Conservation (phyloP, 2,113 vertebrate genomes). For the Anarrhichthys ocellatus region DNA sequence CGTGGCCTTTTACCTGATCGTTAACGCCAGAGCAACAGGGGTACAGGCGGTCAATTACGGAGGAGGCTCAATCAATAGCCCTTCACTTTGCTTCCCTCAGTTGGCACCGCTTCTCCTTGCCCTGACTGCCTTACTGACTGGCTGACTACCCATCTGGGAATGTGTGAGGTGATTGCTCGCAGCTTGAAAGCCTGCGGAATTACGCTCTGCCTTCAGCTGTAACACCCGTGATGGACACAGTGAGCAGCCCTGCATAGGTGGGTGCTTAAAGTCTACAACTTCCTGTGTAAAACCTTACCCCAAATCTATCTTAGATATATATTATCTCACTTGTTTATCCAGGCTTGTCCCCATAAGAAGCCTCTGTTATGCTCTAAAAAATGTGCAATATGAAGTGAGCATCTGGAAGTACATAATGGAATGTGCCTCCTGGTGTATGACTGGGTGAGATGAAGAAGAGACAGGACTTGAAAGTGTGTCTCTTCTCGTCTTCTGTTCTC, state of each 20-base stretch:
- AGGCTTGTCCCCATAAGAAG: constrained; percentile 38
- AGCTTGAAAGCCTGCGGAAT: constrained; percentile 67
- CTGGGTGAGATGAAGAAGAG: constrained; percentile 39
- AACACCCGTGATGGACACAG: constrained; percentile 36
- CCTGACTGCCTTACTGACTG: constrained; percentile 46
- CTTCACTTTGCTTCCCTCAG: constrained; percentile 50
- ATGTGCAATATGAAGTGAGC: constrained; percentile 58
- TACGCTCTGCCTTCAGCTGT: constrained; percentile 46
- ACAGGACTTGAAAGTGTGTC: constrained; percentile 33
- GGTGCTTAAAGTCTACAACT: constrained; percentile 11
- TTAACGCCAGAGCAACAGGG: constrained; percentile 44
- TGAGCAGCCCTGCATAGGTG: constrained; percentile 30
- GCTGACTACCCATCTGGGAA: constrained; percentile 51
- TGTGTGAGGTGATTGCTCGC: constrained; percentile 62
- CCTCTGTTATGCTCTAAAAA: constrained; percentile 48
- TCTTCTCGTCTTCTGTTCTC: constrained; percentile 27
- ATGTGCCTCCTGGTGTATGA: constrained; percentile 58
- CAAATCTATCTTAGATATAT: constrained; percentile 30
- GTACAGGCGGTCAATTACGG: constrained; percentile 61
- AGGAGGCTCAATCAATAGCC: constrained; percentile 66
- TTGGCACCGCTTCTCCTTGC: constrained; percentile 32
- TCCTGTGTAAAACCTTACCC: constrained; percentile 1
- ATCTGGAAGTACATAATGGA: constrained; percentile 70
- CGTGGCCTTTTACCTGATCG: constrained; percentile 70
- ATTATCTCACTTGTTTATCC: constrained; percentile 41